Evolutionary conservation across 2,113 vertebrate genomes (phyloP).

Genomic region (Emberiza fucata): DNA sequence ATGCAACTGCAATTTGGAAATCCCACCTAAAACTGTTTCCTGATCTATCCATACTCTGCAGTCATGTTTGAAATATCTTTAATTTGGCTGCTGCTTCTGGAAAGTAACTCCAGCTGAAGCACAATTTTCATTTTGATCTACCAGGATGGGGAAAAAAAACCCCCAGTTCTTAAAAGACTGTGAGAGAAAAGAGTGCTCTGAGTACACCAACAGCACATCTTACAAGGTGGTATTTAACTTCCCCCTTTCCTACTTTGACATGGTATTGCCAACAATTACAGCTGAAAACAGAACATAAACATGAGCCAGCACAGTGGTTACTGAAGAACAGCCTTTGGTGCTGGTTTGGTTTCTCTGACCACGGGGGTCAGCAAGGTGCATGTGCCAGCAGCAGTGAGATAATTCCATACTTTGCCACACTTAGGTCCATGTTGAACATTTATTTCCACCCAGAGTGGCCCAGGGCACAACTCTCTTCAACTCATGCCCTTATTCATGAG

Average conservation of each 20-base stretch:
- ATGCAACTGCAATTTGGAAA: neutral
- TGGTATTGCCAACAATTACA: neutral
- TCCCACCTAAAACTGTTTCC: neutral
- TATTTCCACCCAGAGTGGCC: neutral
- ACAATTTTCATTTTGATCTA: accelerated
- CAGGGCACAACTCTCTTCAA: neutral
- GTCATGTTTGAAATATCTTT: neutral
- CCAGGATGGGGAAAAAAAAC: neutral
- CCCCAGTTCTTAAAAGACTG: neutral
- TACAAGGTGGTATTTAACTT: neutral
- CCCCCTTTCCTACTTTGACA: neutral
- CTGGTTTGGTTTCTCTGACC: neutral
- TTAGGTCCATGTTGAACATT: no score
- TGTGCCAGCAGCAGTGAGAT: neutral
- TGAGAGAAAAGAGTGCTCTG: neutral
- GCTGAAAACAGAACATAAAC: neutral
- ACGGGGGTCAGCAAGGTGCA: neutral
- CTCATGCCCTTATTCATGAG: neutral
- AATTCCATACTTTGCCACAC: neutral
- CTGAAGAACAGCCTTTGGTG: neutral
- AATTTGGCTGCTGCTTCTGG: neutral
- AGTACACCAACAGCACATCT: neutral
- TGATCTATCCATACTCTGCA: neutral
- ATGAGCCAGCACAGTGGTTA: neutral
- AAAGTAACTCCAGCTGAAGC: neutral